Percentiles rank a stretch among this genome's conserved stretches.
phyloP scores from a whole-genome alignment of 64 coral and sea anemone genomes.

The Dendronephthya gigantea region DNA sequence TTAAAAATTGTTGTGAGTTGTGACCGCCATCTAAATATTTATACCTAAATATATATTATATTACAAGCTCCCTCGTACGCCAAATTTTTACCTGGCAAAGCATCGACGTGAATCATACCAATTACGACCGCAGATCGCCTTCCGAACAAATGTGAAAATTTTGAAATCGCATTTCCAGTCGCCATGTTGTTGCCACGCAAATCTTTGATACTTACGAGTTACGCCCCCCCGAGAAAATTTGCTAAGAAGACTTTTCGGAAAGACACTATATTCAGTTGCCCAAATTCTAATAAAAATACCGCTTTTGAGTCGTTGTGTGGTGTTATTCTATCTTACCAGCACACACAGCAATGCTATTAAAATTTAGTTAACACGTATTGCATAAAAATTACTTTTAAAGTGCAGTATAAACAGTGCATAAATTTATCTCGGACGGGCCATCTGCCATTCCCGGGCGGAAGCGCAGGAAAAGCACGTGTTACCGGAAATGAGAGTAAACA shows the following conservation, averaged over 20 bases:
- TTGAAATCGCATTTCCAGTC: constrained; percentile 40
- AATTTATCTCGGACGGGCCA: neutral
- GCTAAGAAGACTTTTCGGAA: neutral
- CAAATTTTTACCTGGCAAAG: constrained; percentile 70
- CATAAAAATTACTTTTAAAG: neutral
- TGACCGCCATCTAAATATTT: too few species aligned
- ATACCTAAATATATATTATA: too few species aligned
- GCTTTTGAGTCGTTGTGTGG: neutral
- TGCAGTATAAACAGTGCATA: neutral
- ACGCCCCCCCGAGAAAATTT: neutral
- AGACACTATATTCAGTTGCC: neutral
- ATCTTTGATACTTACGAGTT: neutral
- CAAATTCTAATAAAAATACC: neutral
- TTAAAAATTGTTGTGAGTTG: neutral
- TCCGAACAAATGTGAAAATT: constrained; percentile 72
- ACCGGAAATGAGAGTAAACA: constrained; percentile 11
- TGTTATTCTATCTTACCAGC: neutral
- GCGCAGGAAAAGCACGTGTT: neutral
- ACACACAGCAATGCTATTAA: neutral
- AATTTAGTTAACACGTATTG: neutral
- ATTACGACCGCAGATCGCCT: constrained; percentile 80
- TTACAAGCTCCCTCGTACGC: neutral
- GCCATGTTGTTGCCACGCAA: neutral
- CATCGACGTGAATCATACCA: constrained; percentile 96
- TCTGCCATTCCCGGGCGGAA: neutral